Evolutionary conservation across 2,888 invertebrate genomes (phyloP), one percentile per base, ranked within the genome.

Genomic region (Agonum fuliginosum): DNA sequence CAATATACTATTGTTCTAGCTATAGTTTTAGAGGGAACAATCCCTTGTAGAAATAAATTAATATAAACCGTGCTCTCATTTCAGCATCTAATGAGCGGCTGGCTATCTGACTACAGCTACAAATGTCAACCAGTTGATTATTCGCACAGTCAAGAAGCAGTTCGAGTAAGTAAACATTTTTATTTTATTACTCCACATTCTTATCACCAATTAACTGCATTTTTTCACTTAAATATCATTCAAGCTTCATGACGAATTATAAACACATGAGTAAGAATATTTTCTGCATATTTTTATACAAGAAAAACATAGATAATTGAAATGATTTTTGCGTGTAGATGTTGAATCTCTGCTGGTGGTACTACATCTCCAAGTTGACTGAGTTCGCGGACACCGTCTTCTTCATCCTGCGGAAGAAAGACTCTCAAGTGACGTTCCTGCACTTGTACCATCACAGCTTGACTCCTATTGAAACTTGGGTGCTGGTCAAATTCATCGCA

Each of bases 61-160:
- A 54, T 34, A 24, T 79, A 77, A 51, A 79, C 78, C 22, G 79
- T 86, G 80, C 79, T 79, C n/a, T n/a, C 81, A 84, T 89, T 88
- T n/a, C 89, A 96, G 96, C 95, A 96, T 86, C 87, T 96, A 83
- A 93, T 94, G 92, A 93, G 95, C 24, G 97, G 97, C 71, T 98
- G 97, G 97, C 91, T 96, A 85, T 91, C 91, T 80, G 95, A 96
- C 84, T 98, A 98, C 89, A 97, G 95, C 85, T 92, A 94, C 82
- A 91, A 94, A 80, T 98, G 98, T 85, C 96, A 98, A 87, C 97
- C 97, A 0, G 97, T 98, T 22, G 97, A 98, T 88, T 98, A 97
- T 88, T 95, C 96, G 24, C 91, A 92, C 83, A 93, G 93, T 83
- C 93, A 91, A 72, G 91, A 93, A 86, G 96, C 96, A n/a, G 88